Evolutionary conservation across 2,113 vertebrate species (phyloP), one percentile per base, ranked within the genome.

Genomic region (Phainopepla nitens): DNA sequence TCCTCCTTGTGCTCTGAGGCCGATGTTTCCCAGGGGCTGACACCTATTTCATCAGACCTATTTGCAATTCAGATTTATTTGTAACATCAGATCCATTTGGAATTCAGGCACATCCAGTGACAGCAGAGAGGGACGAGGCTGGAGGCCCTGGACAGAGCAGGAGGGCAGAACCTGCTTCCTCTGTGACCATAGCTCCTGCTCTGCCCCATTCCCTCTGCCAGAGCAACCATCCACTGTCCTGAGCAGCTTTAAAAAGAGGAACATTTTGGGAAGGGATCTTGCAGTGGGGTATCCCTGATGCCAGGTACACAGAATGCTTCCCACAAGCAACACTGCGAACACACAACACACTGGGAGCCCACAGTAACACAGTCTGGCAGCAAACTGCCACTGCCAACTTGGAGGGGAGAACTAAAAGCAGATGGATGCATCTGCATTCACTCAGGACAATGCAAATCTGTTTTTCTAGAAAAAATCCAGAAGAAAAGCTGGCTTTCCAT

Each of bases 401-500:
- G 95, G 95, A 96, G 94, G 62, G 79, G 83, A 88, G 85, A 93
- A 65, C 24, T 77, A 79, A 97, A 97, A 80, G 79, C 95, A 96
- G 96, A 93, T 91, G 92, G 96, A 88, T 92, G 93, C 93, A 97
- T 95, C 96, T 96, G 95, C 93, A 93, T 90, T 88, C 89, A 83
- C 68, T 78, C 79, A 80, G 94, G 87, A 96, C 93, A 93, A 93
- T 86, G 76, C 54, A 88, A 87, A 96, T 82, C 93, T 90, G 91
- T 72, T 95, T 91, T 91, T 73, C 71, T 62, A 91, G 58, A 90
- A 82, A 58, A 86, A 94, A 82, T 31, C 75, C 33, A 12, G 54
- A 94, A 91, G 54, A 68, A 86, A 95, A 88, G 82, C 75, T 86
- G 78, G 19, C 39, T 91, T 96, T 94, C 90, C 68, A 44, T 5